These are phyloP conservation scores for Coelogynopora nodosa DNA, from an alignment of 2,888 invertebrate species.

Conservation along the genomic window DNA sequence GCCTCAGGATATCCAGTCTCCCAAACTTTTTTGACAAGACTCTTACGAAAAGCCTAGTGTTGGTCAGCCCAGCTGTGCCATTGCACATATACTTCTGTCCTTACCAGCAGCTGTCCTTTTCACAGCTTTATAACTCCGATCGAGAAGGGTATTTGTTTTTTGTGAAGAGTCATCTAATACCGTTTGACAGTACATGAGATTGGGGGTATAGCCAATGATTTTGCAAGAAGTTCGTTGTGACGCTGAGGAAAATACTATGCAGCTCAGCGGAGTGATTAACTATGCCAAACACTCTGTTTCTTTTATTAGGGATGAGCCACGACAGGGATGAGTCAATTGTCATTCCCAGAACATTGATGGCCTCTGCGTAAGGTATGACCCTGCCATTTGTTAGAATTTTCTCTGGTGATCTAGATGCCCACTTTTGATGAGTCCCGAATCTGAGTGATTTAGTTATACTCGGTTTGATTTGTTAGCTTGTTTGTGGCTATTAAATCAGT, in stretches of 20 bases:
- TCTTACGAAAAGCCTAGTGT: background rate
- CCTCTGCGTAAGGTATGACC: too few relatives aligned
- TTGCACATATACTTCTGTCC: background rate
- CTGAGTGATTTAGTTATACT: too few relatives aligned
- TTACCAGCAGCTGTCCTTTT: background rate
- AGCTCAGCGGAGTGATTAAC: too few relatives aligned
- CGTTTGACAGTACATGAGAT: background rate
- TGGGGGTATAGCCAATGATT: too few relatives aligned
- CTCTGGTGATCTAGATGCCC: too few relatives aligned
- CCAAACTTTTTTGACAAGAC: background rate
- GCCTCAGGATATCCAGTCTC: slow-evolving; percentile 16
- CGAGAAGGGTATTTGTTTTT: background rate
- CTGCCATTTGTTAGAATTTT: too few relatives aligned
- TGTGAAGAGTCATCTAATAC: background rate
- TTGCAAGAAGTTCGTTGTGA: too few relatives aligned
- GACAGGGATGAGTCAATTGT: background rate
- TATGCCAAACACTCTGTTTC: background rate
- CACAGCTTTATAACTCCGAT: background rate
- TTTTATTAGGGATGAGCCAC: background rate
- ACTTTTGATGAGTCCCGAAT: too few relatives aligned
- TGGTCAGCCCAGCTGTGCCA: background rate
- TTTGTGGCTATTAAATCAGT: too few relatives aligned
- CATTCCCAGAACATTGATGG: background rate
- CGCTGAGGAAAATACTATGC: too few relatives aligned
- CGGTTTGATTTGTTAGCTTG: too few relatives aligned